Conservation (phyloP, 2,797 vertebrate genomes). For the Champsocephalus esox region DNA sequence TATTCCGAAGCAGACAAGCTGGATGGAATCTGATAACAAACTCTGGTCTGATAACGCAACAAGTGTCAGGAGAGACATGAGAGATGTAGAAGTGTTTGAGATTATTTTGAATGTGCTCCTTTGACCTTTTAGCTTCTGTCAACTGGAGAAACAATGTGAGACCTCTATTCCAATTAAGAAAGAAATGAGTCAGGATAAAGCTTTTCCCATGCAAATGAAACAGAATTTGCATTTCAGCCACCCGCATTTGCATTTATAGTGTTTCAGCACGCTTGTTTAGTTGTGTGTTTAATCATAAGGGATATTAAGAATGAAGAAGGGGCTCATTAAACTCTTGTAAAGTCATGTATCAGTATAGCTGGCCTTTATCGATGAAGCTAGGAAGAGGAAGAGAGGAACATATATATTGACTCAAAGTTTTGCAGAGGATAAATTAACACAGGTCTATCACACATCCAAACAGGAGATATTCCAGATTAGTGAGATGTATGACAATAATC, state of each 20-base stretch:
- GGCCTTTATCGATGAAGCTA: conserved; percentile 45
- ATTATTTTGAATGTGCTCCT: conserved; percentile 24
- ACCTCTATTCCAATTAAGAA: conserved; percentile 64
- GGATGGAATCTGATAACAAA: conserved; percentile 4
- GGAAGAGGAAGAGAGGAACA: conserved; percentile 16
- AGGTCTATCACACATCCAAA: conserved; percentile 40
- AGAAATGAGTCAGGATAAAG: conserved; percentile 44
- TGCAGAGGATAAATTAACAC: conserved; percentile 26
- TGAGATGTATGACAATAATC: conserved; percentile 72
- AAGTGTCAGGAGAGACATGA: conserved; percentile 1
- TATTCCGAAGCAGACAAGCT: background rate
- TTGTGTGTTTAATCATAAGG: conserved; percentile 67
- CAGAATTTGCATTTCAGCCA: conserved; percentile 68
- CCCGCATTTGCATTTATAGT: conserved; percentile 83
- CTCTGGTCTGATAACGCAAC: background rate
- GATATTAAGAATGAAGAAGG: conserved; percentile 54
- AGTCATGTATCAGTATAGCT: conserved; percentile 41
- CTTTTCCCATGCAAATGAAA: conserved; percentile 67
- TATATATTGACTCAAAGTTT: conserved; percentile 50
- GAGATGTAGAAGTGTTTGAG: background rate
- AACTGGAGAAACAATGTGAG: conserved; percentile 48
- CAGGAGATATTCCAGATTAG: conserved; percentile 45
- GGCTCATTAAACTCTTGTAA: conserved; percentile 63
- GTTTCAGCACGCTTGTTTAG: conserved; percentile 69
- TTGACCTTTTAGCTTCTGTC: conserved; percentile 41